These are phyloP conservation scores for Caenorhabditis sinica DNA, from an alignment of 2,888 invertebrate genomes.

Conservation along the genomic window DNA sequence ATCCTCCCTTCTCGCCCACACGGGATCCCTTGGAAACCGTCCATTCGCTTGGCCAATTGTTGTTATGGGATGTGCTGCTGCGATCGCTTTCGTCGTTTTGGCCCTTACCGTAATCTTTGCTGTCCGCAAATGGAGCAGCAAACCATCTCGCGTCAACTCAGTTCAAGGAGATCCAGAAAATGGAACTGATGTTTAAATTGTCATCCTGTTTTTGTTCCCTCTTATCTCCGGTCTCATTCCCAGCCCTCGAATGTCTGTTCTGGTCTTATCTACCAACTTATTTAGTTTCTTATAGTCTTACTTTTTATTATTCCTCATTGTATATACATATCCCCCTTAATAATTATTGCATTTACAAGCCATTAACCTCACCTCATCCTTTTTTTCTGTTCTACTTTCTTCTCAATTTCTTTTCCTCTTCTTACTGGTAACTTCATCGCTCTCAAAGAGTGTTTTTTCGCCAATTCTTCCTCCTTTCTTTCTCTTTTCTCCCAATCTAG, in stretches of 20 bases:
- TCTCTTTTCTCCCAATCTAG: slow-evolving; percentile 17
- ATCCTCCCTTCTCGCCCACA: slow-evolving; percentile 70
- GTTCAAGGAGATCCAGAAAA: slow-evolving; percentile 71
- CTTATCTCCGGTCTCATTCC: slow-evolving; percentile 46
- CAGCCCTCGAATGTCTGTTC: slow-evolving; percentile 41
- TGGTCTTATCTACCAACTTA: slow-evolving; percentile 33
- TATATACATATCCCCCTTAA: slow-evolving; percentile 46
- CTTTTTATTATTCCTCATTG: background rate
- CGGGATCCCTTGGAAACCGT: slow-evolving; percentile 64
- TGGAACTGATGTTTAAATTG: slow-evolving; percentile 71
- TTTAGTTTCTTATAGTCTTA: slow-evolving; percentile 1
- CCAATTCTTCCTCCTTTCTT: slow-evolving; percentile 28
- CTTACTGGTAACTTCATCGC: slow-evolving; percentile 48
- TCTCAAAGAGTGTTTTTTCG: slow-evolving; percentile 29
- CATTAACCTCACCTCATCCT: slow-evolving; percentile 36
- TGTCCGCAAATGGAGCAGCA: slow-evolving; percentile 74
- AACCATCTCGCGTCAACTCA: slow-evolving; percentile 72
- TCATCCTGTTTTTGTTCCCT: background rate
- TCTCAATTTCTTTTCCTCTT: slow-evolving; percentile 1
- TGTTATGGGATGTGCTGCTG: slow-evolving; percentile 69
- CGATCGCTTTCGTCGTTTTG: slow-evolving; percentile 64
- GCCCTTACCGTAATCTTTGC: slow-evolving; percentile 63
- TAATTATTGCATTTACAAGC: slow-evolving; percentile 35
- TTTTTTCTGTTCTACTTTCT: background rate
- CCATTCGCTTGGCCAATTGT: slow-evolving; percentile 73